Evolutionary conservation across 2,888 invertebrate species (phyloP).

Genomic region (Drosophila paucipuncta): DNA sequence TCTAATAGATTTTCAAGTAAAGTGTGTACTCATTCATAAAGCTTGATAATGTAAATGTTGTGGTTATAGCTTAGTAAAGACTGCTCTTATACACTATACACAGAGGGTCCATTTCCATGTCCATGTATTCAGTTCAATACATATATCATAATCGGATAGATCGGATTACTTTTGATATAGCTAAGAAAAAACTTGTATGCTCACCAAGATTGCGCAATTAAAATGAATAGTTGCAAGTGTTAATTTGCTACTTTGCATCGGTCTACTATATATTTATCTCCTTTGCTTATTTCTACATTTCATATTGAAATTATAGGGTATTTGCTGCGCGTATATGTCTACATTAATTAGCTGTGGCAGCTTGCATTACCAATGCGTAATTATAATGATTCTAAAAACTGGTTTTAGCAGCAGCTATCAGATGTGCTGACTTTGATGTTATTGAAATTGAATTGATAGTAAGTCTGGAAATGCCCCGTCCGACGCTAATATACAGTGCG

Average conservation of each 20-base stretch:
- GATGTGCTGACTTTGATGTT: conserved; percentile 17
- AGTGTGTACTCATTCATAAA: conserved; percentile 15
- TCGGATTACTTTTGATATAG: neutral
- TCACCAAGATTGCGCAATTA: neutral
- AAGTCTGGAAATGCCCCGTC: conserved; percentile 35
- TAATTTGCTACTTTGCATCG: neutral
- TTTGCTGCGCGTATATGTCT: neutral
- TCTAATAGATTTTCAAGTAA: neutral
- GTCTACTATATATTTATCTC: neutral
- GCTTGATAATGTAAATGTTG: neutral
- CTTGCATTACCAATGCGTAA: conserved; percentile 34
- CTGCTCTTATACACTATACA: neutral
- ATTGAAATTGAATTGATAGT: conserved; percentile 27
- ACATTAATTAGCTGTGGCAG: neutral
- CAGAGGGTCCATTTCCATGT: neutral
- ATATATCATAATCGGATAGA: neutral
- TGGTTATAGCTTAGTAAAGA: neutral
- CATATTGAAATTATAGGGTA: conserved; percentile 5
- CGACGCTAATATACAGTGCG: neutral
- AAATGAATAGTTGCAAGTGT: neutral
- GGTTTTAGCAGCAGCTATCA: conserved; percentile 43
- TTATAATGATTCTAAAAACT: conserved; percentile 38
- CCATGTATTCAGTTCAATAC: neutral
- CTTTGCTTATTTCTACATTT: neutral
- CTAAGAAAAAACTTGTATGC: neutral